These are phyloP conservation scores for Delia radicum DNA, from an alignment of 1,140 invertebrate genomes.

Conservation along the genomic window DNA sequence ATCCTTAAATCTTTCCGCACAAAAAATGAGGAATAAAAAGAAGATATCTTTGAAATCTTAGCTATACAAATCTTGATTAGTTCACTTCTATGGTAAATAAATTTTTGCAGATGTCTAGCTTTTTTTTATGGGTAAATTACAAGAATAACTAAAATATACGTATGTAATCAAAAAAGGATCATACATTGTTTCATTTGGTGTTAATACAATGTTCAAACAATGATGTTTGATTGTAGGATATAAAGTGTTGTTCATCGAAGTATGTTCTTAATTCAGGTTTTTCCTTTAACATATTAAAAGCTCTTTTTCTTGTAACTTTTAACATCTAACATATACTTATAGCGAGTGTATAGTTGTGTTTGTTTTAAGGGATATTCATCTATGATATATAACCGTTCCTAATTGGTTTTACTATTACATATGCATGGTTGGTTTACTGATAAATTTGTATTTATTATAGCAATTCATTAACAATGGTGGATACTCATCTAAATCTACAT, in stretches of 20 bases:
- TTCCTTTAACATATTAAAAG: background rate
- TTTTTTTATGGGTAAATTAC: background rate
- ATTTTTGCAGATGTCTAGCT: no score
- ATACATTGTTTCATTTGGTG: background rate
- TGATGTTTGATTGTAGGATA: background rate
- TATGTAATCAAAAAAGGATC: background rate
- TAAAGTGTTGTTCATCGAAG: no score
- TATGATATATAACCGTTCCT: slow-evolving; percentile 38
- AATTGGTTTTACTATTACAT: slow-evolving; percentile 47
- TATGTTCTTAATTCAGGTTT: no score
- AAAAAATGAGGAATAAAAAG: background rate
- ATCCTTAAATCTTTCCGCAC: background rate
- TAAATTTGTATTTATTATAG: slow-evolving; percentile 49
- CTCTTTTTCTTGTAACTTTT: background rate
- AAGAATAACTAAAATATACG: background rate
- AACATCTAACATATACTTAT: background rate
- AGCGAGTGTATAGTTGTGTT: background rate
- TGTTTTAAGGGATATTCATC: no score
- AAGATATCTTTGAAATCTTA: background rate
- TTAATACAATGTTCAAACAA: background rate
- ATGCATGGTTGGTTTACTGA: slow-evolving; percentile 39
- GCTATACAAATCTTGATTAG: no score
- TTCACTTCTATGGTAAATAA: no score
- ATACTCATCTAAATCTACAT: no score
- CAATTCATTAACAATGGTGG: slow-evolving; percentile 42